Percentiles rank a stretch among this genome's conserved stretches.
Conservation (phyloP, 1,140 invertebrate genomes). For the Chironomus striatipennis region DNA sequence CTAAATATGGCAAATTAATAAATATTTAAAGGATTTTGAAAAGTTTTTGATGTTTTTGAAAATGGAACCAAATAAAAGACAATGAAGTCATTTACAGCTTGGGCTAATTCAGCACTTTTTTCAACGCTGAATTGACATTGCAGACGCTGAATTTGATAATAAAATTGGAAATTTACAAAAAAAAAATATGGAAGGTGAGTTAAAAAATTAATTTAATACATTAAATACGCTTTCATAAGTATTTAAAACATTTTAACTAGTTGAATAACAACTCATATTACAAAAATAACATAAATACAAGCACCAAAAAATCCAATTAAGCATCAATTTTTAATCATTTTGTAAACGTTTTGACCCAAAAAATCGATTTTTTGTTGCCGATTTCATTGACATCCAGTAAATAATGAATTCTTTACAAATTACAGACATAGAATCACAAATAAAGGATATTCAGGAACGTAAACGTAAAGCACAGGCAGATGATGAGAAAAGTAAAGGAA, state of each 20-base stretch:
- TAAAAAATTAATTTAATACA: background rate
- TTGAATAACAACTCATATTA: background rate
- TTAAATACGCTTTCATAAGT: background rate
- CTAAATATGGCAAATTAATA: no score
- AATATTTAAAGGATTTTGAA: no score
- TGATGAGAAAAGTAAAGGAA: constrained; percentile 53
- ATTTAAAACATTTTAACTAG: background rate
- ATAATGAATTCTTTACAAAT: constrained; percentile 26
- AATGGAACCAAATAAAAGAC: no score
- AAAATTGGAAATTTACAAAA: background rate
- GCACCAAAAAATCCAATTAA: background rate
- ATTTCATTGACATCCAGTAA: background rate
- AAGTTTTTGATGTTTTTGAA: no score
- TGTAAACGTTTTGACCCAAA: background rate
- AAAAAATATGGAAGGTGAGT: background rate
- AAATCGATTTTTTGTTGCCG: background rate
- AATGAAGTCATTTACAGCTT: no score
- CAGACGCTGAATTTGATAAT: background rate
- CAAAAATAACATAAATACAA: background rate
- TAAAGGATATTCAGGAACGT: constrained; percentile 79
- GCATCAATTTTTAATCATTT: background rate
- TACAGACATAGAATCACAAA: constrained; percentile 89
- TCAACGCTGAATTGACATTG: no score
- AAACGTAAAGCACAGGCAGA: constrained; percentile 67
- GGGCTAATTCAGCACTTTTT: no score